phyloP scores from a whole-genome alignment of 2,888 invertebrate genomes.

The Argyra leucocephala region DNA sequence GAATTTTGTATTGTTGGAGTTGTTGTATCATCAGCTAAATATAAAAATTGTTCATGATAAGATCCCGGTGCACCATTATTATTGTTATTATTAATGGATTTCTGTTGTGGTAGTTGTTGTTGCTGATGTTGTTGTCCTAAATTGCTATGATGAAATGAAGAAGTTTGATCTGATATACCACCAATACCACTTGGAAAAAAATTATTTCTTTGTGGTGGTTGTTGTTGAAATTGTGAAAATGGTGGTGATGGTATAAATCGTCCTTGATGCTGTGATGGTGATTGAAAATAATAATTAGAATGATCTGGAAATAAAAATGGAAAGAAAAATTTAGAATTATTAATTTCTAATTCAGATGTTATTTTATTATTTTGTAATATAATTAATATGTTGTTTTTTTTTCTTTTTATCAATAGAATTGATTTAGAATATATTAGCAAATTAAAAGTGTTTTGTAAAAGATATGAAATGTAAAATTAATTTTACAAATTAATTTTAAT shows the following conservation, averaged over 20 bases:
- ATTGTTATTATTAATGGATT: slow-evolving; percentile 19
- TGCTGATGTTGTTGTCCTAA: slow-evolving; percentile 22
- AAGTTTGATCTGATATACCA: slow-evolving; percentile 2
- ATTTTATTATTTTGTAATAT: neutral
- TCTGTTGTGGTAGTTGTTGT: slow-evolving; percentile 23
- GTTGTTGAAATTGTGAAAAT: slow-evolving; percentile 23
- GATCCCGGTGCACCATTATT: slow-evolving; percentile 32
- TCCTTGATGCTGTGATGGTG: slow-evolving; percentile 32
- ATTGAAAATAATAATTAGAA: slow-evolving; percentile 37
- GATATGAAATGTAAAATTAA: no score
- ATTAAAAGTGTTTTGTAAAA: no score
- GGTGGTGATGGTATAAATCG: slow-evolving; percentile 42
- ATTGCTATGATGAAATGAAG: neutral
- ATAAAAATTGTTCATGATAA: slow-evolving; percentile 40
- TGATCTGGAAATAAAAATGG: slow-evolving; percentile 33
- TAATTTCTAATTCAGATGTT: neutral
- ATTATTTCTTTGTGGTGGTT: slow-evolving; percentile 15
- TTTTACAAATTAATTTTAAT: no score
- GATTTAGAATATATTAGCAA: no score
- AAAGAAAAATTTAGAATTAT: neutral
- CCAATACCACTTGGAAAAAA: slow-evolving; percentile 2
- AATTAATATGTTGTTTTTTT: no score
- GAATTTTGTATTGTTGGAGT: slow-evolving; percentile 27
- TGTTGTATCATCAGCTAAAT: slow-evolving; percentile 33
- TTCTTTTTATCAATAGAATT: no score